phyloP scores from a whole-genome alignment of 1,140 invertebrate species.

The Himalopsyche phryganea region DNA sequence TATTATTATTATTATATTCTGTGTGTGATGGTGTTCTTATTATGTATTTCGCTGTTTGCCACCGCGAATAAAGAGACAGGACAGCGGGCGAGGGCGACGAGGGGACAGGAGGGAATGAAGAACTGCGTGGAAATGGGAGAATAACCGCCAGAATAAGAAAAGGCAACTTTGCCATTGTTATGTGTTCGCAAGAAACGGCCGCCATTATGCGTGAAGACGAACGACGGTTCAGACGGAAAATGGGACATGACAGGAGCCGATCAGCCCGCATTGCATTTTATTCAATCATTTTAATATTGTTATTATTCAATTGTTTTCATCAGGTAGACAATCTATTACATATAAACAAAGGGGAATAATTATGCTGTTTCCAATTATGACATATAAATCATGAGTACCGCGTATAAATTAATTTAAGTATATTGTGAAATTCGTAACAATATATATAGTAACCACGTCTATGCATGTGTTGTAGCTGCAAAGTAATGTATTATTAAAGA shows the following conservation, averaged over 20 bases:
- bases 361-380: too few relatives aligned
- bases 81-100: background rate
- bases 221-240: constrained; percentile 19
- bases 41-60: constrained; percentile 13
- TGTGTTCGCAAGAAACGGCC: background rate
- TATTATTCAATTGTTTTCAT: too few relatives aligned
- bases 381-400: too few relatives aligned
- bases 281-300: too few relatives aligned
- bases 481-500: too few relatives aligned
- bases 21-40: constrained; percentile 27
- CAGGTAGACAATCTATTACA: too few relatives aligned
- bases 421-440: too few relatives aligned
- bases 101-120: background rate
- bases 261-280: too few relatives aligned
- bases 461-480: too few relatives aligned
- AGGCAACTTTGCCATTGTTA: constrained; percentile 15
- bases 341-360: too few relatives aligned
- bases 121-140: background rate
- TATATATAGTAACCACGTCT: too few relatives aligned
- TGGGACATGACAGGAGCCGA: constrained; percentile 6
- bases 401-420: too few relatives aligned
- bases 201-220: constrained; percentile 18
- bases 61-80: constrained; percentile 1
- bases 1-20: constrained; percentile 21
- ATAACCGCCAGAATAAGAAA: background rate